These are phyloP conservation scores for Agonopterix alstromeriana DNA, from an alignment of 2,888 invertebrate genomes.

Conservation along the genomic window DNA sequence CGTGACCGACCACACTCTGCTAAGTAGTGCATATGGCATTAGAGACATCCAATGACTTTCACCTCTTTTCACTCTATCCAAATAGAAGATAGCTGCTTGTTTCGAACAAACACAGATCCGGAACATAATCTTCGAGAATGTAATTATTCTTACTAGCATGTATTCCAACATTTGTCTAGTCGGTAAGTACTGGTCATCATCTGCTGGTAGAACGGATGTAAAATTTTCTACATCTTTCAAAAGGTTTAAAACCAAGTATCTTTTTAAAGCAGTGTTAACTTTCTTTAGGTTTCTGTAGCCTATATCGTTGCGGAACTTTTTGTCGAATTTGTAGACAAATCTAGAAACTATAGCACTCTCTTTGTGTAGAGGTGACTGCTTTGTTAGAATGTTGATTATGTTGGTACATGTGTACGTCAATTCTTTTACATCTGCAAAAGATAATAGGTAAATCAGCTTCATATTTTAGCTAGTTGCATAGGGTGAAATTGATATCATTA, in stretches of 20 bases:
- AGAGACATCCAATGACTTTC: slow-evolving; percentile 76
- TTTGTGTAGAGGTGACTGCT: slow-evolving; percentile 65
- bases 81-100: slow-evolving; percentile 66
- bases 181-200: slow-evolving; percentile 58
- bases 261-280: slow-evolving; percentile 67
- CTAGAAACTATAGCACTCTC: slow-evolving; percentile 76
- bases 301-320: slow-evolving; percentile 76
- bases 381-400: slow-evolving; percentile 41
- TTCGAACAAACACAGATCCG: slow-evolving; percentile 65
- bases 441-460: not conserved
- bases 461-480: no score
- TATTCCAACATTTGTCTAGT: slow-evolving; percentile 77
- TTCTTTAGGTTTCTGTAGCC: slow-evolving; percentile 74
- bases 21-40: slow-evolving; percentile 70
- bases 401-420: slow-evolving; percentile 37
- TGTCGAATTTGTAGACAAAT: slow-evolving; percentile 75
- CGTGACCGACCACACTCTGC: slow-evolving; percentile 74
- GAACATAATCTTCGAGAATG: slow-evolving; percentile 74
- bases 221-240: slow-evolving; percentile 60
- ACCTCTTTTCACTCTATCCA: slow-evolving; percentile 67
- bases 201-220: slow-evolving; percentile 35
- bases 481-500: no score
- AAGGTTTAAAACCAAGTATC: slow-evolving; percentile 63
- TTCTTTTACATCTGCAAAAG: slow-evolving; percentile 42
- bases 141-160: slow-evolving; percentile 68